phyloP scores from a whole-genome alignment of 2,888 invertebrate genomes.

The Cheilosia urbana region DNA sequence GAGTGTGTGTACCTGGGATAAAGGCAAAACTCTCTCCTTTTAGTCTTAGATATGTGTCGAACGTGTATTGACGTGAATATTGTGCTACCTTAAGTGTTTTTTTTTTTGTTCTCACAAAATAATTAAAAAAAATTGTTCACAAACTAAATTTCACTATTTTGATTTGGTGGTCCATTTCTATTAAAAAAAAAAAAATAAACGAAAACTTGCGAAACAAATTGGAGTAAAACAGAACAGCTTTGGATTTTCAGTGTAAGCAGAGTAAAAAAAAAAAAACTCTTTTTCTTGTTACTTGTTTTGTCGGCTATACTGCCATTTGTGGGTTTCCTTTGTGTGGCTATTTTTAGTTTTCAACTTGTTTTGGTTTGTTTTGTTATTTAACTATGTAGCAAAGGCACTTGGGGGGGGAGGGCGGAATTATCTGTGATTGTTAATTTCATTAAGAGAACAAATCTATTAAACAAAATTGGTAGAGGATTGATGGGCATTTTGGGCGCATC shows the following conservation, averaged over 20 bases:
- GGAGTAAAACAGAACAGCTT: background rate
- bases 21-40: conserved; percentile 76
- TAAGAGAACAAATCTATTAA: background rate
- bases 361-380: conserved; percentile 56
- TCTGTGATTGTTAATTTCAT: background rate
- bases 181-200: conserved; percentile 5
- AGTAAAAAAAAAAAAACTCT: conserved; percentile 17
- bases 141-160: conserved; percentile 17
- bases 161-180: conserved; percentile 31
- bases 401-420: background rate
- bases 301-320: conserved; percentile 65
- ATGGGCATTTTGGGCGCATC: background rate
- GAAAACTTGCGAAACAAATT: conserved; percentile 14
- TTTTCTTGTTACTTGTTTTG: conserved; percentile 28
- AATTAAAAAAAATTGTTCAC: conserved; percentile 10
- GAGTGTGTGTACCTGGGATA: conserved; percentile 66
- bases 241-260: conserved; percentile 57
- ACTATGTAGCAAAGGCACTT: conserved; percentile 3
- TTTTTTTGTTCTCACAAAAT: background rate
- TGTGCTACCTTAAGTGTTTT: conserved; percentile 54
- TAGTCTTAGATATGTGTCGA: conserved; percentile 76
- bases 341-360: conserved; percentile 73
- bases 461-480: background rate
- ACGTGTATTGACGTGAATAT: conserved; percentile 76
- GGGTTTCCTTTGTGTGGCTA: conserved; percentile 73